Evolutionary conservation across 64 coral and sea anemone genomes (phyloP).

Genomic region (Porites lutea): DNA sequence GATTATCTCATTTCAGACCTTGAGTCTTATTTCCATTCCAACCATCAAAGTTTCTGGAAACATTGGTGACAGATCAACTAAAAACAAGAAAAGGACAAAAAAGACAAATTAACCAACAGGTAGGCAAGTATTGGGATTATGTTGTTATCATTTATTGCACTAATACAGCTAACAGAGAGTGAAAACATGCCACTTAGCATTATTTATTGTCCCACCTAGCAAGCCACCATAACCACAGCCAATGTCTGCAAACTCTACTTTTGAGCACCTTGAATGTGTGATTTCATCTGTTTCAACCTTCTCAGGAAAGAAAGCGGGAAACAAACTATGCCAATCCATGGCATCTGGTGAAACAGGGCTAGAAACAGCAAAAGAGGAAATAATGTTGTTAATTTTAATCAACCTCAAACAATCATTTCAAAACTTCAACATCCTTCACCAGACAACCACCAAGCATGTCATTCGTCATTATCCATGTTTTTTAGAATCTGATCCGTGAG

Average conservation of each 20-base stretch:
- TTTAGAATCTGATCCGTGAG: too few species aligned
- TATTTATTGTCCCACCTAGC: constrained; percentile 45
- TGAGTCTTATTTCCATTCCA: constrained; percentile 98
- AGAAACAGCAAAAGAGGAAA: background rate
- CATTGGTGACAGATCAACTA: constrained; percentile 82
- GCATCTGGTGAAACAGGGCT: constrained; percentile 87
- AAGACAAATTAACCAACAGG: background rate
- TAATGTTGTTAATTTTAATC: background rate
- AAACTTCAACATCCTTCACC: too few species aligned
- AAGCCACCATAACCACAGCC: constrained; percentile 99
- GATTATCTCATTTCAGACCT: constrained; percentile 51
- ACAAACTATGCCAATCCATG: constrained; percentile 91
- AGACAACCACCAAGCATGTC: too few species aligned
- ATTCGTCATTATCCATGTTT: too few species aligned
- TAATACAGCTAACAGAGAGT: too few species aligned
- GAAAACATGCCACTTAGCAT: too few species aligned
- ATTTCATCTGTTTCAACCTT: constrained; percentile 4
- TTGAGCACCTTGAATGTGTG: background rate
- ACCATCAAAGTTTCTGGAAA: constrained; percentile 96
- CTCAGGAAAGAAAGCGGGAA: constrained; percentile 72
- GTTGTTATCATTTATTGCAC: too few species aligned
- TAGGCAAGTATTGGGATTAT: too few species aligned
- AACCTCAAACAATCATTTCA: too few species aligned
- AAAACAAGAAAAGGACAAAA: constrained; percentile 2
- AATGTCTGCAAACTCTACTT: constrained; percentile 95